Percentiles rank a stretch among this genome's conserved stretches.
Conservation (phyloP, 1,140 invertebrate genomes). For the Drosophila oshimai region DNA sequence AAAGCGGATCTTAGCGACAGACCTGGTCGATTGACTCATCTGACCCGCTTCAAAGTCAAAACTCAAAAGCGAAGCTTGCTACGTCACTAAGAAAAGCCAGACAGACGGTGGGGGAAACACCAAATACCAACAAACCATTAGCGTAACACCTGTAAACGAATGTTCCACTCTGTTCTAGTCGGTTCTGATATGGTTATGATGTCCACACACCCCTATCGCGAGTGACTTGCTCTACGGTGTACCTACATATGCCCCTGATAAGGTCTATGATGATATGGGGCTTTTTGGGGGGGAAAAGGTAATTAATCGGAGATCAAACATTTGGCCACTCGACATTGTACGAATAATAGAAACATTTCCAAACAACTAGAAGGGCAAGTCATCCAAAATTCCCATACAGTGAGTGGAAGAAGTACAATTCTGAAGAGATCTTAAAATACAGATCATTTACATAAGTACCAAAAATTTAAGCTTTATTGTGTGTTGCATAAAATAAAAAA, state of each 20-base stretch:
- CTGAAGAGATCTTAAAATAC: too few species aligned
- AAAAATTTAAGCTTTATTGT: too few species aligned
- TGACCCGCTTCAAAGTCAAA: conserved; percentile 17
- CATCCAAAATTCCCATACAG: background rate
- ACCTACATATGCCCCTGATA: background rate
- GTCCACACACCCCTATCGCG: background rate
- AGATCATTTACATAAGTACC: too few species aligned
- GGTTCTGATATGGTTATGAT: conserved; percentile 7
- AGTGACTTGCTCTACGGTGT: conserved; percentile 11
- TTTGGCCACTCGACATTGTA: background rate
- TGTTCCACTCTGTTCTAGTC: background rate
- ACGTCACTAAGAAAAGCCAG: conserved; percentile 9
- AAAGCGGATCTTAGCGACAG: conserved; percentile 14
- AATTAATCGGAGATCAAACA: background rate
- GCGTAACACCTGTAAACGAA: conserved; percentile 9
- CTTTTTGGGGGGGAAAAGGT: background rate
- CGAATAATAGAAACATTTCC: background rate
- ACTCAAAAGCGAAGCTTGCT: background rate
- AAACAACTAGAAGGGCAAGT: background rate
- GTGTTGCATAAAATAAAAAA: too few species aligned
- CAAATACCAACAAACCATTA: background rate
- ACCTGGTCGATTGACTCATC: conserved; percentile 13
- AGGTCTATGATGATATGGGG: background rate
- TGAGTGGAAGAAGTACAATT: background rate
- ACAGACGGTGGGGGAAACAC: background rate